Evolutionary conservation across 2,113 vertebrate species (phyloP).

Genomic region (Eulemur rufifrons): DNA sequence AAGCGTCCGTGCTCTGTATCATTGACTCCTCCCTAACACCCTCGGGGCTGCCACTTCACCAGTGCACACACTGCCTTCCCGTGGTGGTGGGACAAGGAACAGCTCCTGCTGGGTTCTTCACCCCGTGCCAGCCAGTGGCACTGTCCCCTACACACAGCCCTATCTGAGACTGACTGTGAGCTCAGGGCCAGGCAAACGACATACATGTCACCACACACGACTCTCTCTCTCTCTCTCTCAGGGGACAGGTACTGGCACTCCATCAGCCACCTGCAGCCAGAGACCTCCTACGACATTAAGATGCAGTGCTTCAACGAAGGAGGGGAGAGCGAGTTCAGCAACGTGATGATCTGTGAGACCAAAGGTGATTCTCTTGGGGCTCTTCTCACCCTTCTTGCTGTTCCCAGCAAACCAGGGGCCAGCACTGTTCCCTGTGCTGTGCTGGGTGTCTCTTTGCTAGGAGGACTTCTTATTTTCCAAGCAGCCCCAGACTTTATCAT

Average conservation of each 20-base stretch:
- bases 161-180: background rate
- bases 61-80: background rate
- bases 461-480: background rate
- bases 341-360: conserved; percentile 98
- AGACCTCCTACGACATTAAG: conserved; percentile 98
- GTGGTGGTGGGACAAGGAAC: background rate
- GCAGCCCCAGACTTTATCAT: background rate
- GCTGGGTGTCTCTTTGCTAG: background rate
- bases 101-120: too few relatives aligned
- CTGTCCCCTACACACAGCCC: background rate
- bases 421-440: too few relatives aligned
- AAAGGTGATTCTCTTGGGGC: conserved; percentile 87
- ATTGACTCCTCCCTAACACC: fast-evolving
- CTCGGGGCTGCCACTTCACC: background rate
- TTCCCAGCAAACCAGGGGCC: background rate
- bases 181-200: background rate
- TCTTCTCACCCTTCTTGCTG: background rate
- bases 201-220: fast-evolving
- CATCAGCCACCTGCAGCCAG: conserved; percentile 96
- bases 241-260: conserved; percentile 97
- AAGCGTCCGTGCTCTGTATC: background rate
- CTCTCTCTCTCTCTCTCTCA: conserved; percentile 61
- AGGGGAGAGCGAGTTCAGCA: conserved; percentile 97
- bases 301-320: conserved; percentile 99
- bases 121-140: background rate